These are phyloP conservation scores for Syngnathus acus DNA, from an alignment of 2,797 vertebrate genomes.

Conservation along the genomic window DNA sequence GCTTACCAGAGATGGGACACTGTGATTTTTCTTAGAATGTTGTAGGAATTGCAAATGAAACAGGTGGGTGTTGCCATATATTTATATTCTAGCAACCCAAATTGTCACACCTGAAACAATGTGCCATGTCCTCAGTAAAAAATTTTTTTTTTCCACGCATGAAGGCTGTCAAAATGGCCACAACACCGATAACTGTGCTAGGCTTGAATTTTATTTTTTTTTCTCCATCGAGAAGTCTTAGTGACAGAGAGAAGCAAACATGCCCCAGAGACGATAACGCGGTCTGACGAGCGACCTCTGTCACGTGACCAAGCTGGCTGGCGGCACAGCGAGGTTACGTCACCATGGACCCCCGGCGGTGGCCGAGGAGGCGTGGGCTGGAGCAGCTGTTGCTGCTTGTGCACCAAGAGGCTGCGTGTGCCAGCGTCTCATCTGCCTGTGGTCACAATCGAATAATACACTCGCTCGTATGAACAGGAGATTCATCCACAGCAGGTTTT, in stretches of 20 bases:
- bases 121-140: neutral
- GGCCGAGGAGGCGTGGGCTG: conserved; percentile 34
- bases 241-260: conserved; percentile 19
- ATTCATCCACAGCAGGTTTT: neutral
- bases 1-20: too few relatives aligned
- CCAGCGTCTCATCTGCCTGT: neutral
- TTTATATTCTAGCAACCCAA: neutral
- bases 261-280: conserved; percentile 47
- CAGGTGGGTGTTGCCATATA: neutral
- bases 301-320: conserved; percentile 46
- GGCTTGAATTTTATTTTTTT: neutral
- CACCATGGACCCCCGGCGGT: conserved; percentile 44
- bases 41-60: neutral
- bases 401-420: conserved; percentile 46
- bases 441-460: neutral
- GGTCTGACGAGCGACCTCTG: conserved; percentile 45
- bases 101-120: neutral
- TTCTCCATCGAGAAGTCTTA: conserved; percentile 2
- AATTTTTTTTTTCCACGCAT: neutral
- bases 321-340: conserved; percentile 47
- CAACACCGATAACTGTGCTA: neutral
- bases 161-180: neutral
- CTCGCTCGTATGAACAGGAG: neutral
- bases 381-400: conserved; percentile 57
- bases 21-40: too few relatives aligned